Evolutionary conservation across 2,797 vertebrate genomes (phyloP).

Genomic region (Limnodromus scolopaceus): DNA sequence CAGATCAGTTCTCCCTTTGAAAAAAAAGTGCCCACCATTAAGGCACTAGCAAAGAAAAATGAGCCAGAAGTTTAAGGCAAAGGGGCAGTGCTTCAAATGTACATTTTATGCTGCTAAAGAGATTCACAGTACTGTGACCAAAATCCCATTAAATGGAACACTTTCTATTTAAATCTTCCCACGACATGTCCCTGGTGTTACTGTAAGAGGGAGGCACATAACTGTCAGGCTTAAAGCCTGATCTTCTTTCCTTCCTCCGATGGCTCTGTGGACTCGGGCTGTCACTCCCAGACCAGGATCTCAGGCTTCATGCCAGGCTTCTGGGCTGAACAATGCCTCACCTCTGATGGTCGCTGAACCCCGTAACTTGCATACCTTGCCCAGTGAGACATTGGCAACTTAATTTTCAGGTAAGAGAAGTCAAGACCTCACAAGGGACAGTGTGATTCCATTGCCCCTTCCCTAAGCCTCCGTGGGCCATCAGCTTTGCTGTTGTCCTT

Average conservation of each 20-base stretch:
- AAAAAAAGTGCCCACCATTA: conserved; percentile 3
- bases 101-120: conserved; percentile 54
- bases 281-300: neutral
- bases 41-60: conserved; percentile 9
- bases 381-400: rapidly evolving
- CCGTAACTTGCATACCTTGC: neutral
- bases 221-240: conserved; percentile 6
- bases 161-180: conserved; percentile 55
- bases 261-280: neutral
- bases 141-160: conserved; percentile 66
- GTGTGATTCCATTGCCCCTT: rapidly evolving
- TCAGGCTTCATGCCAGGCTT: neutral
- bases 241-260: neutral
- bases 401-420: neutral
- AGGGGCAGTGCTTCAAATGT: conserved; percentile 46
- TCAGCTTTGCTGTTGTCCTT: neutral
- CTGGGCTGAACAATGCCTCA: neutral
- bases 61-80: conserved; percentile 37
- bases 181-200: conserved; percentile 31
- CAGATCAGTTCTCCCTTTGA: neutral
- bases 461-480: rapidly evolving
- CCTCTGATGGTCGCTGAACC: neutral
- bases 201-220: neutral
- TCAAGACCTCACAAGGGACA: neutral
- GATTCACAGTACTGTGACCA: conserved; percentile 39